Base-by-base conservation (phyloP, 2,113 vertebrate genomes). In the Hipposideros armiger region DNA sequence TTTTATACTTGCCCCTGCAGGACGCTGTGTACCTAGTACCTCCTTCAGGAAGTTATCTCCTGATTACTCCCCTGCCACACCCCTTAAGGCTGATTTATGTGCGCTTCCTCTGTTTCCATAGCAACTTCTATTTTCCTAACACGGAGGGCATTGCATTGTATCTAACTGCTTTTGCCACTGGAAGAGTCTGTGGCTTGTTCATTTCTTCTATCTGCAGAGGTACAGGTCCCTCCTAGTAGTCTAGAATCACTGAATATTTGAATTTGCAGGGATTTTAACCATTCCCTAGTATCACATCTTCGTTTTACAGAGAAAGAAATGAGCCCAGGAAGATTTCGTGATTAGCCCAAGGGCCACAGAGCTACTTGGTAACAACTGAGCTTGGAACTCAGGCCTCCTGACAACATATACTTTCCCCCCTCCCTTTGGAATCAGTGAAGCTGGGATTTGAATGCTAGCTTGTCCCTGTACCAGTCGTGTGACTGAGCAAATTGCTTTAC, bases 21-120 rank as follows among this genome's bases (percentile, higher is more conserved):
- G 67, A 86, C n/a, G 26, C 67, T 58, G 4, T 26, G 15, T 6
- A 47, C 13, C 8, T 3, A 10, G 58, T 73, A 77, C 62, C 40
- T 86, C 40, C 64, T 73, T 73, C 50, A n/a, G 88, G 92, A 92
- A 64, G 62, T 20, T 40, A 67, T 88, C 77, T 17, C 54, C 69
- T 70, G 88, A 70, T 56, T n/a, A 32, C 36, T 45, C 36, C 5
- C 17, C 4, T 4, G 6, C 3, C 22, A 13, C 52, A 7, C 45
- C 36, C 10, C 50, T 26, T 2, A 11, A 76, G 50, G 20, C 45
- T 73, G 80, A 58, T 26, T 64, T 66, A 28, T 42, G 32, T 36
- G 40, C 26, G 19, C 47, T 67, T 77, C 16, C 50, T 64, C 36
- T 67, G 40, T 70, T 56, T 83, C 45, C 19, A 36, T 22, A 5